These are phyloP conservation scores for Danionella cerebrum DNA, from an alignment of 2,113 vertebrate genomes.

Conservation along the genomic window DNA sequence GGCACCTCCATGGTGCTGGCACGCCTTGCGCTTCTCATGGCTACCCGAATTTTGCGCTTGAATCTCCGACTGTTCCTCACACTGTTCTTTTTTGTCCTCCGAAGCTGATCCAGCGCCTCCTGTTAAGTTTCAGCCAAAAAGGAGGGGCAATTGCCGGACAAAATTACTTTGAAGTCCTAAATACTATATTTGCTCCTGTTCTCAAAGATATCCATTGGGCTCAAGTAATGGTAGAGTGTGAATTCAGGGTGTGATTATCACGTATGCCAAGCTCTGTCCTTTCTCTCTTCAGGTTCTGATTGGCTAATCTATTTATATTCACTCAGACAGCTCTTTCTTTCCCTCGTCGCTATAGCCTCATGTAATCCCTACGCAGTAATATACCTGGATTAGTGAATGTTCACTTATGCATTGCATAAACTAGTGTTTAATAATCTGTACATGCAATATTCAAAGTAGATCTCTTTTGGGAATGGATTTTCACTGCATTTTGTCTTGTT, in stretches of 20 bases:
- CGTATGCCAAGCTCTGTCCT: conserved; percentile 22
- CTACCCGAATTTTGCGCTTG: conserved; percentile 39
- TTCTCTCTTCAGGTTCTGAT: conserved; percentile 25
- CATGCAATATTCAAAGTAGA: not conserved
- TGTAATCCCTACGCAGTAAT: conserved; percentile 49
- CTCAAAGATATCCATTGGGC: not conserved
- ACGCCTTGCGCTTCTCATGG: conserved; percentile 59
- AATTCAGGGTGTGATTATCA: not conserved
- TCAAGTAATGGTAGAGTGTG: not conserved
- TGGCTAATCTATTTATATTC: conserved; percentile 56
- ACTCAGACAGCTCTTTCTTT: conserved; percentile 28
- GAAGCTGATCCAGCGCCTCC: conserved; percentile 52
- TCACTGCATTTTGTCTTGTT: not conserved
- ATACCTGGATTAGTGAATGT: conserved; percentile 35
- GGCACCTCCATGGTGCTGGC: conserved; percentile 66
- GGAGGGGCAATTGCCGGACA: not conserved
- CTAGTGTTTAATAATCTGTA: conserved; percentile 28
- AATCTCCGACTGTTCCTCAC: conserved; percentile 38
- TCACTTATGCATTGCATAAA: conserved; percentile 41
- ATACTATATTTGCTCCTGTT: not conserved
- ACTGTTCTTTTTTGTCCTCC: conserved; percentile 29
- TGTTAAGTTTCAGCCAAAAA: not conserved
- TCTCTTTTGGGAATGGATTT: not conserved
- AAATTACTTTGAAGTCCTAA: not conserved
- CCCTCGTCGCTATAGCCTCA: conserved; percentile 1